phyloP scores from a whole-genome alignment of 37 sponge, comb jelly and placozoan genomes.

The Eunapius fragilis region DNA sequence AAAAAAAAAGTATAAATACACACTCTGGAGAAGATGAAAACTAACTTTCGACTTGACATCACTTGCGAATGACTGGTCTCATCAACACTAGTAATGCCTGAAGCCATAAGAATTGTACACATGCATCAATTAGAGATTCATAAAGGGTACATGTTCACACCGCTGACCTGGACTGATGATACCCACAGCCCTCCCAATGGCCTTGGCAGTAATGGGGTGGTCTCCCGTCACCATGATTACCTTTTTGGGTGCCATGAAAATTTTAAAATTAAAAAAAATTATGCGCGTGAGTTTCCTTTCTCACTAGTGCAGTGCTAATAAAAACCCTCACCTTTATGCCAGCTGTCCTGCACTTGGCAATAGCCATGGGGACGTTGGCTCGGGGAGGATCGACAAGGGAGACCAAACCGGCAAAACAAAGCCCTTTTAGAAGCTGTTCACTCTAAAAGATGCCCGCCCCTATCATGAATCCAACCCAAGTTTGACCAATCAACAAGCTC shows the following conservation, averaged over 20 bases:
- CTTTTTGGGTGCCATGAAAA: too few relatives aligned
- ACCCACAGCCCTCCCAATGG: constrained; percentile 93
- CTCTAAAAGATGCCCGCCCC: constrained; percentile 3
- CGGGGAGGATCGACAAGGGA: constrained; percentile 97
- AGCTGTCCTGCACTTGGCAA: constrained; percentile 91
- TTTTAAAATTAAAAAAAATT: too few relatives aligned
- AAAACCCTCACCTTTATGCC: constrained; percentile 76
- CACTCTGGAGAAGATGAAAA: not conserved
- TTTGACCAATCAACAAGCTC: not conserved
- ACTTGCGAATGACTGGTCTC: not conserved
- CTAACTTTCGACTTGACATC: not conserved
- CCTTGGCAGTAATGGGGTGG: constrained; percentile 97
- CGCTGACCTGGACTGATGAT: constrained; percentile 86
- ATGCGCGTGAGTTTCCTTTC: too few relatives aligned
- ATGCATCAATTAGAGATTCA: too few relatives aligned
- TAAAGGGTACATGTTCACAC: too few relatives aligned
- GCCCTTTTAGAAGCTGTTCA: constrained; percentile 82
- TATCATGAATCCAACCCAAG: not conserved
- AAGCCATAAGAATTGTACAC: too few relatives aligned
- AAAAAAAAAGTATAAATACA: not conserved
- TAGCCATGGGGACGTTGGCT: constrained; percentile 93
- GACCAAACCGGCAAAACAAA: constrained; percentile 96
- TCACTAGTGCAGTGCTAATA: too few relatives aligned
- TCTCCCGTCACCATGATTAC: constrained; percentile 99
- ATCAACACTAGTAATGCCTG: not conserved